Conservation (phyloP, 2,888 invertebrate genomes). For the Pollenia griseotomentosa region DNA sequence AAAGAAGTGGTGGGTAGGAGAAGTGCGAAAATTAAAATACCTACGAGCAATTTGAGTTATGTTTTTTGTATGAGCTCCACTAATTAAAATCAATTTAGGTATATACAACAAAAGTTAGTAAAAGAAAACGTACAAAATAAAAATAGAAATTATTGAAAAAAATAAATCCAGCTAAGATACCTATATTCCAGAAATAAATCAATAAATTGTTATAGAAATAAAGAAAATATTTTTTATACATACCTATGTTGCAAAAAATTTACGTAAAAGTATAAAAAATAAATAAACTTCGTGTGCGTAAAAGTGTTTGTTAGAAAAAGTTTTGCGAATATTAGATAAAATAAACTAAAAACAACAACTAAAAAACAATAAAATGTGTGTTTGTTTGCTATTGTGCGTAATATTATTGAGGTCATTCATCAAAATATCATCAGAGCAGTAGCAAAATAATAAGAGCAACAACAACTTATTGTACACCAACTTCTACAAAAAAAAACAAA, state of each 20-base stretch:
- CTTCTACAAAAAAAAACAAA: slow-evolving; percentile 31
- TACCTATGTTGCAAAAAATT: too few relatives aligned
- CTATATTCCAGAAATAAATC: slow-evolving; percentile 36
- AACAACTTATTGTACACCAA: slow-evolving; percentile 27
- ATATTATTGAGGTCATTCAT: slow-evolving; percentile 72
- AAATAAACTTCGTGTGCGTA: background rate
- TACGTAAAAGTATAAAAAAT: background rate
- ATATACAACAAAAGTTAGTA: background rate
- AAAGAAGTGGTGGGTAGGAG: slow-evolving; percentile 57
- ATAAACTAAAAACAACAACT: slow-evolving; percentile 10
- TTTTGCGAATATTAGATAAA: slow-evolving; percentile 28
- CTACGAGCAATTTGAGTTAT: slow-evolving; percentile 66
- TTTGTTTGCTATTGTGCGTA: slow-evolving; percentile 60
- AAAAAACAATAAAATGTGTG: background rate
- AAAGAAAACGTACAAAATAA: slow-evolving; percentile 1
- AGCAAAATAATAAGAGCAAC: slow-evolving; percentile 44
- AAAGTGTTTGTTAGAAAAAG: background rate
- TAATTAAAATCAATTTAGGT: slow-evolving; percentile 63
- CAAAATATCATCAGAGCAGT: slow-evolving; percentile 60
- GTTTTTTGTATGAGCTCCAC: slow-evolving; percentile 20
- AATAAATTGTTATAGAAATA: slow-evolving; percentile 35
- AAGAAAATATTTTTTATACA: background rate
- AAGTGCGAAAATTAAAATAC: slow-evolving; percentile 69
- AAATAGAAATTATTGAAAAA: slow-evolving; percentile 3
- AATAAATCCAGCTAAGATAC: slow-evolving; percentile 26